Percentiles rank a stretch among this genome's conserved stretches.
Evolutionary conservation across 1,140 invertebrate genomes (phyloP).

Genomic region (Hyposmocoma kahamanoa): DNA sequence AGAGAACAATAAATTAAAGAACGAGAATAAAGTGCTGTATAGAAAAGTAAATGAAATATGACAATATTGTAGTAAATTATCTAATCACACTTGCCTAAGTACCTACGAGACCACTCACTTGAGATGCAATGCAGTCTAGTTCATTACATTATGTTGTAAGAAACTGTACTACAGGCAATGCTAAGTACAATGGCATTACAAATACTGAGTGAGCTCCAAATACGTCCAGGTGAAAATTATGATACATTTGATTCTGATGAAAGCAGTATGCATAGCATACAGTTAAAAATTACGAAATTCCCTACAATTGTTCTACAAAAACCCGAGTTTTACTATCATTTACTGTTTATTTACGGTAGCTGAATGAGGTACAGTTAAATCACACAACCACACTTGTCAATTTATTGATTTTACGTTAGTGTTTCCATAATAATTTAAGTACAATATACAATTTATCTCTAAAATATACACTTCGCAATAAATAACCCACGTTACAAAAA

Average conservation of each 20-base stretch:
- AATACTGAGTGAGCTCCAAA: conserved; percentile 31
- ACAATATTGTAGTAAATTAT: conserved; percentile 9
- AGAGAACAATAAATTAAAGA: conserved; percentile 18
- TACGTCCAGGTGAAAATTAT: neutral
- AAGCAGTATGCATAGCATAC: conserved; percentile 40
- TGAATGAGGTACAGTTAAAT: conserved; percentile 22
- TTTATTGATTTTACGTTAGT: too few relatives aligned
- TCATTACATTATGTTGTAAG: too few relatives aligned
- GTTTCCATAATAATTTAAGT: too few relatives aligned
- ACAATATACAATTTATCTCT: too few relatives aligned
- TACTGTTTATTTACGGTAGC: conserved; percentile 9
- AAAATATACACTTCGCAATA: too few relatives aligned
- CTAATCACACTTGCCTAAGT: conserved; percentile 13
- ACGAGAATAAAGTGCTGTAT: conserved; percentile 9
- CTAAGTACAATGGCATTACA: conserved; percentile 29
- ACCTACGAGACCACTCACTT: conserved; percentile 9
- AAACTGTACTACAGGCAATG: conserved; percentile 17
- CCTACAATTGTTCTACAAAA: conserved; percentile 4
- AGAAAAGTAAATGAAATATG: conserved; percentile 23
- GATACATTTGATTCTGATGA: neutral
- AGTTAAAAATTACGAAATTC: conserved; percentile 8
- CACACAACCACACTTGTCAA: conserved; percentile 35
- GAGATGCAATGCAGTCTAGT: too few relatives aligned
- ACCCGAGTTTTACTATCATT: neutral
- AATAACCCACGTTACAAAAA: too few relatives aligned